Conservation (phyloP, 2,797 vertebrate species). For the Pseudomugil gertrudae region DNA sequence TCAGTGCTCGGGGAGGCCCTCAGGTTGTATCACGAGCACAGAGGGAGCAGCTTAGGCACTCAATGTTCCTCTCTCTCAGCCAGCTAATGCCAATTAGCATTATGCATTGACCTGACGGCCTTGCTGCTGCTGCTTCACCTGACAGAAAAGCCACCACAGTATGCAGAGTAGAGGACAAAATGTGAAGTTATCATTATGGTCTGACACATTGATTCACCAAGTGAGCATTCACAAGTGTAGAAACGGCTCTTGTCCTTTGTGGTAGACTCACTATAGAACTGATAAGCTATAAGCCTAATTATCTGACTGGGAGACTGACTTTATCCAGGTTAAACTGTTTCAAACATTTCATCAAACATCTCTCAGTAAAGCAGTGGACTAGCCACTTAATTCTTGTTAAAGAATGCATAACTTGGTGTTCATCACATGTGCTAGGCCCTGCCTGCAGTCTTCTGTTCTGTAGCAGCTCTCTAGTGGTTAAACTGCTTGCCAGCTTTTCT, state of each 20-base stretch:
- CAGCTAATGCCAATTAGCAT: conserved; percentile 30
- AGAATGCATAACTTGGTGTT: conserved; percentile 30
- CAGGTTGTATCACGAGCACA: conserved; percentile 5
- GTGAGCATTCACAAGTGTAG: conserved; percentile 23
- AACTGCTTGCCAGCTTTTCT: background rate
- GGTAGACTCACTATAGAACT: conserved; percentile 51
- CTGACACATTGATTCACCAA: conserved; percentile 21
- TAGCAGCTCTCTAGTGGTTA: background rate
- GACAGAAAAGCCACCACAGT: conserved; percentile 1
- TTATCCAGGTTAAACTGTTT: conserved; percentile 47
- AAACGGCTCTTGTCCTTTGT: conserved; percentile 34
- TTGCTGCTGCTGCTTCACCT: background rate
- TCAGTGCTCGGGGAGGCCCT: conserved; percentile 17
- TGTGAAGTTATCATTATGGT: background rate
- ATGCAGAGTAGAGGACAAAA: background rate
- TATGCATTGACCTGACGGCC: conserved; percentile 18
- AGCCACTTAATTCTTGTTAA: conserved; percentile 45
- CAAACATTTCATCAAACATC: conserved; percentile 38
- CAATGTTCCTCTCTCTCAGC: background rate
- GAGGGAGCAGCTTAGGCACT: conserved; percentile 21
- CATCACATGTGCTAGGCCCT: conserved; percentile 10
- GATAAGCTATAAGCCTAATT: conserved; percentile 51
- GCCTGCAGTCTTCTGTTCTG: conserved; percentile 4
- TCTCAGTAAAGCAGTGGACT: conserved; percentile 31
- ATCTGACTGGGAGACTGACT: conserved; percentile 46